Evolutionary conservation across 1,140 invertebrate species (phyloP).

Genomic region (Tetramorium simillimum): DNA sequence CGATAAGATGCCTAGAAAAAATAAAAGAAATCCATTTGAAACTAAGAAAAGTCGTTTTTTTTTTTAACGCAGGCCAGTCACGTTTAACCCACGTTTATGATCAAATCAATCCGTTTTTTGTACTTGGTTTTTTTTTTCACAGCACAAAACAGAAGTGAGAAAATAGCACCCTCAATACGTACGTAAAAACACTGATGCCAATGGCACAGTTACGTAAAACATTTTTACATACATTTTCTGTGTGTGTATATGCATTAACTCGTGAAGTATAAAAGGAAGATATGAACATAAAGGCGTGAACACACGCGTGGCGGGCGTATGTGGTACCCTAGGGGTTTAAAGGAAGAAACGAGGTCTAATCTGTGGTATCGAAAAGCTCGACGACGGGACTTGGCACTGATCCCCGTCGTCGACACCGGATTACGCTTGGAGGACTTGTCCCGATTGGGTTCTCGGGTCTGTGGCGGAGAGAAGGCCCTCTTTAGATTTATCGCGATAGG

Average conservation of each 20-base stretch:
- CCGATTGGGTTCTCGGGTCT: conserved; percentile 59
- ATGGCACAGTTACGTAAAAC: background rate
- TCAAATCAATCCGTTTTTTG: background rate
- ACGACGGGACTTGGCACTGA: conserved; percentile 71
- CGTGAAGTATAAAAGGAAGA: background rate
- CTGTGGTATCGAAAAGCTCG: conserved; percentile 72
- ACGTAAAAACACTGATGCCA: background rate
- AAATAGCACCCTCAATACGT: background rate
- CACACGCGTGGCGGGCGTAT: background rate
- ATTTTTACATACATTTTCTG: background rate
- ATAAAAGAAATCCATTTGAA: background rate
- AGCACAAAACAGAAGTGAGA: background rate
- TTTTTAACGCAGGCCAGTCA: background rate
- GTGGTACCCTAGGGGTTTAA: conserved; percentile 47
- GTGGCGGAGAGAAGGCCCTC: background rate
- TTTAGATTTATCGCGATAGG: conserved; percentile 66
- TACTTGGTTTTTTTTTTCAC: background rate
- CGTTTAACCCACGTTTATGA: conserved; percentile 18
- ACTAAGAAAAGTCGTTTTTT: background rate
- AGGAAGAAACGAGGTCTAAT: conserved; percentile 64
- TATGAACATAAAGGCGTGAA: conserved; percentile 19
- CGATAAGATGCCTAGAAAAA: background rate
- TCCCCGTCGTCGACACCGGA: conserved; percentile 74
- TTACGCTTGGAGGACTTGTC: conserved; percentile 73
- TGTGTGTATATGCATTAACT: background rate